Conservation (phyloP, 2,797 vertebrate species). For the Xenops minutus region DNA sequence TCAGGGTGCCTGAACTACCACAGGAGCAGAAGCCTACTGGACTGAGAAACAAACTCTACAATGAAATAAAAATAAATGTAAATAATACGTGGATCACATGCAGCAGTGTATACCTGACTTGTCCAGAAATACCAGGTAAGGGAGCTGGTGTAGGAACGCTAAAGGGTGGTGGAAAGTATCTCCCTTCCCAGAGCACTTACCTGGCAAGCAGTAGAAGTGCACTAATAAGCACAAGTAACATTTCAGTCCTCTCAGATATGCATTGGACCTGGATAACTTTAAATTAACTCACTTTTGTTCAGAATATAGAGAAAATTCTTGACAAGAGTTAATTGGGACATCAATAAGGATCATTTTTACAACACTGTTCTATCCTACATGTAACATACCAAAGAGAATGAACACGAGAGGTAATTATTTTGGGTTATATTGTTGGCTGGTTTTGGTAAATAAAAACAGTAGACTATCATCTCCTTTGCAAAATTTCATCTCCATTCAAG, state of each 20-base stretch:
- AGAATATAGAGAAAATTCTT: background rate
- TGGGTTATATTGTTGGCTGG: background rate
- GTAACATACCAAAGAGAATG: background rate
- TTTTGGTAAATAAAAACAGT: background rate
- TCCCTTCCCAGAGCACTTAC: background rate
- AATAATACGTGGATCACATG: background rate
- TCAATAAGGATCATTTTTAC: background rate
- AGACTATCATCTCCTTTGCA: background rate
- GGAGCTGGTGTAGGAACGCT: background rate
- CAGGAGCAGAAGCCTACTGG: background rate
- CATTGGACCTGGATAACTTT: accelerated
- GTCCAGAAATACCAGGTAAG: background rate
- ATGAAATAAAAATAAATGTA: background rate
- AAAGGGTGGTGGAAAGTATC: background rate
- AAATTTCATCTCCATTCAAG: background rate
- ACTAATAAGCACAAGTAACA: accelerated
- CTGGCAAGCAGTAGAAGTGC: background rate
- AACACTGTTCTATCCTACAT: background rate
- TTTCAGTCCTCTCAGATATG: background rate
- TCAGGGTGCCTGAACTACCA: background rate
- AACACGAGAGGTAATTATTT: background rate
- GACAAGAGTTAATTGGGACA: background rate
- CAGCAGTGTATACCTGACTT: background rate
- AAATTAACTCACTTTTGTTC: background rate
- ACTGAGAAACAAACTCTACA: background rate